phyloP scores from a whole-genome alignment of 2,113 vertebrate species.

The Emydocephalus ijimae region DNA sequence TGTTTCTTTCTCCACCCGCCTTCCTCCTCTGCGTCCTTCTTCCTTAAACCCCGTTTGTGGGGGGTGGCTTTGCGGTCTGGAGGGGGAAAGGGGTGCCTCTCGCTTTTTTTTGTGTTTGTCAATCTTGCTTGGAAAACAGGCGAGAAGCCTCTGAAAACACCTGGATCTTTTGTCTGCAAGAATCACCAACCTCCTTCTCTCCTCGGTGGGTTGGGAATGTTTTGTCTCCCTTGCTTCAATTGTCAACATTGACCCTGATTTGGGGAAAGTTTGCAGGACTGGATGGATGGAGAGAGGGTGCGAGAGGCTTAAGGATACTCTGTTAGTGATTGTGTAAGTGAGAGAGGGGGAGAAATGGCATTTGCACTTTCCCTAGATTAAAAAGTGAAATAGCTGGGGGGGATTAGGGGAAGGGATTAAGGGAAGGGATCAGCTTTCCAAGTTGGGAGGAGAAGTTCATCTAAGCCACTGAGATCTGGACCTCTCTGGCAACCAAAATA shows the following conservation, averaged over 20 bases:
- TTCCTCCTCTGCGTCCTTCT: background rate
- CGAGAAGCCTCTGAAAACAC: background rate
- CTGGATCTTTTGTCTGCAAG: constrained; percentile 9
- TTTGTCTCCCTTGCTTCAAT: background rate
- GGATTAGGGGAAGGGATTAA: constrained; percentile 17
- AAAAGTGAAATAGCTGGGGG: background rate
- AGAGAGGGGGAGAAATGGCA: background rate
- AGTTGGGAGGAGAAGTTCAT: background rate
- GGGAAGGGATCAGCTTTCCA: background rate
- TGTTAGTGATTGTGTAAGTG: background rate
- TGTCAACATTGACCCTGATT: background rate
- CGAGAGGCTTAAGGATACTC: background rate
- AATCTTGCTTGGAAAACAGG: background rate
- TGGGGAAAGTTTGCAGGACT: background rate
- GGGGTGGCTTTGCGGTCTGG: background rate
- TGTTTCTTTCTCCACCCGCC: background rate
- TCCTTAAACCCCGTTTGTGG: background rate
- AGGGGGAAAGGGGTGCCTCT: background rate
- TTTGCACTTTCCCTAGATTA: background rate
- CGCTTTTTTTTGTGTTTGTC: background rate
- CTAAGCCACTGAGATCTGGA: background rate
- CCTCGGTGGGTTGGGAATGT: background rate
- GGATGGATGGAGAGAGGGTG: background rate
- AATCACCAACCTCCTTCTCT: background rate
- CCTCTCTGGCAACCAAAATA: background rate